phyloP scores from a whole-genome alignment of 2,113 vertebrate species.

The Columba livia region DNA sequence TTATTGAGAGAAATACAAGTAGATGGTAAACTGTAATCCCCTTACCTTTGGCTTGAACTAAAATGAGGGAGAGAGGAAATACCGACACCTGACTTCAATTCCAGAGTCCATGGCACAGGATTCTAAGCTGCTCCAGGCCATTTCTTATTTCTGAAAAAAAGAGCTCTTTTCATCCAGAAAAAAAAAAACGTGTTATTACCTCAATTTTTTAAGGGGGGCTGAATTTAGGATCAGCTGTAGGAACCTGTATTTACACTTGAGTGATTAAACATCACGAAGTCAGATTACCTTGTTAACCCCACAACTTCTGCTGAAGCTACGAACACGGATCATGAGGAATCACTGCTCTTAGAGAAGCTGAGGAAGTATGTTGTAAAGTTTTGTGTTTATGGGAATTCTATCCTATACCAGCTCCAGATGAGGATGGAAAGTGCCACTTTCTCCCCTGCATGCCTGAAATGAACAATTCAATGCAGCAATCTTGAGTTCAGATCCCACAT shows the following conservation, averaged over 20 bases:
- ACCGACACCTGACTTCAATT: not conserved
- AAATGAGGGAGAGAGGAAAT: not conserved
- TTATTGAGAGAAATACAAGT: not conserved
- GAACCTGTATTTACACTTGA: not conserved
- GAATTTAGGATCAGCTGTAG: not conserved
- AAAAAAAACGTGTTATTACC: not conserved
- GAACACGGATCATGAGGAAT: not conserved
- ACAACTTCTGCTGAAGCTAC: not conserved
- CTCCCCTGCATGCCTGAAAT: not conserved
- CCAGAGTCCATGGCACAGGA: not conserved
- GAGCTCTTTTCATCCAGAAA: not conserved
- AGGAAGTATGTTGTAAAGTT: not conserved
- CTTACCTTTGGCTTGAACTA: not conserved
- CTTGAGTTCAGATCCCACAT: not conserved
- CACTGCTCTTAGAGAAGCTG: not conserved
- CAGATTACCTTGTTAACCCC: not conserved
- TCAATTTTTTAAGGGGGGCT: not conserved
- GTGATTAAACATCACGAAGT: not conserved
- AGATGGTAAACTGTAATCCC: not conserved
- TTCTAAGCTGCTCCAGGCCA: not conserved
- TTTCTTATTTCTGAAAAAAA: not conserved
- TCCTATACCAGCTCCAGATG: not conserved
- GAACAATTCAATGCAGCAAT: not conserved
- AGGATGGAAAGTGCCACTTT: not conserved
- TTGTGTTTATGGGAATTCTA: not conserved